phyloP scores from a whole-genome alignment of 2,888 invertebrate genomes.

The Harpagoxenus sublaevis region DNA sequence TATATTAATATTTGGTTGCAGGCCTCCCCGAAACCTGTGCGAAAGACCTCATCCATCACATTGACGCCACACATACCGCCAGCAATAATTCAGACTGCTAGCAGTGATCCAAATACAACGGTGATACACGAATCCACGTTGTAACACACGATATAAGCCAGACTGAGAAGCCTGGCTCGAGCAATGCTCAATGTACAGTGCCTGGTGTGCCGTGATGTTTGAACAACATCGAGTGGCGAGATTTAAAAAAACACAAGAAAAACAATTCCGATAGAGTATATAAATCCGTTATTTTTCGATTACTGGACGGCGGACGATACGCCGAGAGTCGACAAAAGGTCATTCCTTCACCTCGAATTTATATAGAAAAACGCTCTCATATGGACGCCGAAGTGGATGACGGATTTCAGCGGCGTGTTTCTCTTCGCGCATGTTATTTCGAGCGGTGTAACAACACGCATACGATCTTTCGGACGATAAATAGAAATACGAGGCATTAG shows the following conservation, averaged over 20 bases:
- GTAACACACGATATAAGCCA: conserved; percentile 84
- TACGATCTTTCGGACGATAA: conserved; percentile 54
- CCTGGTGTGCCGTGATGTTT: conserved; percentile 75
- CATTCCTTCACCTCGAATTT: conserved; percentile 63
- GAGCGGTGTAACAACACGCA: conserved; percentile 49
- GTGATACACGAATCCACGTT: conserved; percentile 85
- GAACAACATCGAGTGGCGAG: conserved; percentile 40
- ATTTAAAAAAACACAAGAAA: conserved; percentile 34
- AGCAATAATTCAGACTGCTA: conserved; percentile 79
- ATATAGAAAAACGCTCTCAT: conserved; percentile 61
- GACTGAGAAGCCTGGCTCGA: conserved; percentile 70
- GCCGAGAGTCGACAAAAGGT: conserved; percentile 56
- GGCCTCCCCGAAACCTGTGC: conserved; percentile 83
- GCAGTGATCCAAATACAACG: conserved; percentile 80
- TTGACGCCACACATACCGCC: conserved; percentile 80
- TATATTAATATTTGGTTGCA: conserved; percentile 66
- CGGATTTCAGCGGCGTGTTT: conserved; percentile 74
- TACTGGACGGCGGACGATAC: conserved; percentile 45
- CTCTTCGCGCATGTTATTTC: conserved; percentile 67
- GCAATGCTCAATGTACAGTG: conserved; percentile 79
- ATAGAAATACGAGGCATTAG: conserved; percentile 77
- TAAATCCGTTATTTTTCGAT: conserved; percentile 60
- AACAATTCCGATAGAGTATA: conserved; percentile 50
- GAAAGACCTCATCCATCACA: conserved; percentile 84
- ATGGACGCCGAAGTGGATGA: conserved; percentile 61